A percentile compares a stretch with the other conserved stretches of the same genome.
Conservation (phyloP, 2,888 invertebrate genomes). For the Pristionchus exspectatus region DNA sequence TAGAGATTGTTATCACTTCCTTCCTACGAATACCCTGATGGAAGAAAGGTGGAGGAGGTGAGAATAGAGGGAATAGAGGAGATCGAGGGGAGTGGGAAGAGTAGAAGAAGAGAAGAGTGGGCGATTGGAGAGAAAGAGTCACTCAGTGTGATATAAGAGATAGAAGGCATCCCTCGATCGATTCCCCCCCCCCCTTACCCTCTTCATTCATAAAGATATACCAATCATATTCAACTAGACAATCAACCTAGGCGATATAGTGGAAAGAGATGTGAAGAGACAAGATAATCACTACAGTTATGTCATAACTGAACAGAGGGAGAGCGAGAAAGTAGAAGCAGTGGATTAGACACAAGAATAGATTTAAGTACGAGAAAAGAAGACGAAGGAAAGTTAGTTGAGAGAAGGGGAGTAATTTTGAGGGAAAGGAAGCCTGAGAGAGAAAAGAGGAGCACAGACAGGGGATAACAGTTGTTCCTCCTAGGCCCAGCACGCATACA, state of each 20-base stretch:
- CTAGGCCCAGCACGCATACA: neutral
- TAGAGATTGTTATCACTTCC: constrained; percentile 25
- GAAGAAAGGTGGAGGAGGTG: constrained; percentile 9
- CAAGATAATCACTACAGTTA: neutral
- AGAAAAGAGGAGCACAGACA: constrained; percentile 37
- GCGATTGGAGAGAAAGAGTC: constrained; percentile 24
- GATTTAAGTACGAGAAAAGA: constrained; percentile 20
- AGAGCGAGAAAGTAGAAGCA: neutral
- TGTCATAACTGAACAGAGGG: neutral
- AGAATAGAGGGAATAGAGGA: neutral
- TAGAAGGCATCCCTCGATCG: constrained; percentile 29
- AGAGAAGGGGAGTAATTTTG: constrained; percentile 37
- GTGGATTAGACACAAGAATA: neutral
- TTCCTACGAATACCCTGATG: constrained; percentile 12
- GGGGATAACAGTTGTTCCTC: constrained; percentile 43
- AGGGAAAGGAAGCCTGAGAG: constrained; percentile 44
- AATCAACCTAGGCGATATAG: neutral
- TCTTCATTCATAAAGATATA: constrained; percentile 20
- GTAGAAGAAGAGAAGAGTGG: constrained; percentile 45
- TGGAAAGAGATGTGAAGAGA: constrained; percentile 35
- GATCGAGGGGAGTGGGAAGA: constrained; percentile 24
- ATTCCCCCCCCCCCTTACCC: neutral
- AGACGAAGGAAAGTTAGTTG: constrained; percentile 9
- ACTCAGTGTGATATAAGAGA: constrained; percentile 54
- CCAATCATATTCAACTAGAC: neutral